These are phyloP conservation scores for Ophonus ardosiacus DNA, from an alignment of 2,888 invertebrate species.

Conservation along the genomic window DNA sequence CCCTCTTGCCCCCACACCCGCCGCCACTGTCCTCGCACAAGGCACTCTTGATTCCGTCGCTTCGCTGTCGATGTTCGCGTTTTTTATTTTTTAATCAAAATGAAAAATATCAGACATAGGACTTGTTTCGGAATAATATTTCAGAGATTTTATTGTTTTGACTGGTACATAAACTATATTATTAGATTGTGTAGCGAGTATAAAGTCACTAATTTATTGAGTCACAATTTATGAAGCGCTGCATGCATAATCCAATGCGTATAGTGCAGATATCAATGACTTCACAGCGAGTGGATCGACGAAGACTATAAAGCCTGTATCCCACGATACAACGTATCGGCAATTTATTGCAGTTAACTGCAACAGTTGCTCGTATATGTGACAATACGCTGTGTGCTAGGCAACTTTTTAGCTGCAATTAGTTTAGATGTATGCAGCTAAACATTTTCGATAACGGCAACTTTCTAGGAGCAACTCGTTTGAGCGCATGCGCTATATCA, in stretches of 20 bases:
- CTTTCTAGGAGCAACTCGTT: no score
- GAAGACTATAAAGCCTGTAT: not conserved
- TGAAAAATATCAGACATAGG: slow-evolving; percentile 61
- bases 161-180: slow-evolving; percentile 75
- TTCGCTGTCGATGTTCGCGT: slow-evolving; percentile 21
- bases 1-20: not conserved
- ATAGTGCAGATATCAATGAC: slow-evolving; percentile 53
- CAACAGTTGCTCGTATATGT: no score
- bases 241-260: slow-evolving; percentile 63
- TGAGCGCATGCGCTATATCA: no score
- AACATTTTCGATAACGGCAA: no score
- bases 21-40: not conserved
- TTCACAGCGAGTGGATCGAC: slow-evolving; percentile 21
- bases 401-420: no score
- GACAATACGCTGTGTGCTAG: no score
- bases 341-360: no score
- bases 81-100: slow-evolving; percentile 60
- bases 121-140: slow-evolving; percentile 75
- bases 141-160: slow-evolving; percentile 76
- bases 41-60: slow-evolving; percentile 17
- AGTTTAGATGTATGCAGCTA: no score
- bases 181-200: slow-evolving; percentile 76
- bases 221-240: slow-evolving; percentile 75
- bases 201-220: slow-evolving; percentile 77
- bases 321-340: no score